A percentile compares a stretch with the other conserved stretches of the same genome.
phyloP scores from a whole-genome alignment of 2,888 invertebrate species.

The Trypoxylon attenuatum region DNA sequence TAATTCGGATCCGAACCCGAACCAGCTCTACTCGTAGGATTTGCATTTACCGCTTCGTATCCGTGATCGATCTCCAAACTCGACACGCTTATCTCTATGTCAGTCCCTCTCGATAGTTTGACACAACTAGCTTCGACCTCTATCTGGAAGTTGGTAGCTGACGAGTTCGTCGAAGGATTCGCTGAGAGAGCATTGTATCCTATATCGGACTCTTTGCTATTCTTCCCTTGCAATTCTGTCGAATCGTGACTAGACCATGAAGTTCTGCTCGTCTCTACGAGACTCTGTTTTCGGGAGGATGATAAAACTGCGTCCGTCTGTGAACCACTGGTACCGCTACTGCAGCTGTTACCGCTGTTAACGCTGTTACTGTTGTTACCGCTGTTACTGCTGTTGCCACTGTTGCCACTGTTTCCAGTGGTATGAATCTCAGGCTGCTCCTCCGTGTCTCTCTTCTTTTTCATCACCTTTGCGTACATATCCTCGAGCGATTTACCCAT shows the following conservation, averaged over 20 bases:
- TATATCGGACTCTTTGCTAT: constrained; percentile 59
- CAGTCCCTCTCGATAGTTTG: neutral
- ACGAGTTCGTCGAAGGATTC: neutral
- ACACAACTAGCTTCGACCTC: neutral
- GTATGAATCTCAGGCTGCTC: constrained; percentile 65
- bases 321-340: no score
- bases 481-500: constrained; percentile 84
- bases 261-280: constrained; percentile 65
- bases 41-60: constrained; percentile 81
- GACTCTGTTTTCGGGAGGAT: constrained; percentile 62
- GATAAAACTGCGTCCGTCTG: constrained; percentile 19
- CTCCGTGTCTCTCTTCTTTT: constrained; percentile 77
- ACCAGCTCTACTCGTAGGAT: constrained; percentile 30
- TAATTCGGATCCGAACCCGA: constrained; percentile 82
- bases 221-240: constrained; percentile 61
- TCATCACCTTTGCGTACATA: constrained; percentile 92
- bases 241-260: constrained; percentile 71
- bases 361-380: constrained; percentile 38
- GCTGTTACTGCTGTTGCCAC: no score
- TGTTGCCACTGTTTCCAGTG: constrained; percentile 31
- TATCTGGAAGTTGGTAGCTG: neutral
- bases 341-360: no score
- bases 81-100: neutral
- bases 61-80: constrained; percentile 78
- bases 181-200: constrained; percentile 18